Evolutionary conservation across 2,888 invertebrate species (phyloP), one percentile per base, ranked within the genome.

Genomic region (Dorcus parallelipipedus): DNA sequence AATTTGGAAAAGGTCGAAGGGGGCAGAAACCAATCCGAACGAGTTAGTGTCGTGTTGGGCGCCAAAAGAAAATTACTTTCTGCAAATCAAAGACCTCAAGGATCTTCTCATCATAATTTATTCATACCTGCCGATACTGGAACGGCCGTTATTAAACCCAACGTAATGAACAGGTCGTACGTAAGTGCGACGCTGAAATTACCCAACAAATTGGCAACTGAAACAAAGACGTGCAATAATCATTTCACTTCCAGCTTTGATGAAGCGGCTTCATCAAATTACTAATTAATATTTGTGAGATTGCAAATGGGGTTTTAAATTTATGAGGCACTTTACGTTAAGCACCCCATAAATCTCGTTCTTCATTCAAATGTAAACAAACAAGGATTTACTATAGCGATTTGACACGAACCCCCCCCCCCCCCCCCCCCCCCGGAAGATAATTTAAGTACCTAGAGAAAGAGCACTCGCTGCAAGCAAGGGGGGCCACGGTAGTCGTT

Each of bases 101-200:
- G 14, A 3, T 20, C 3, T 20, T 45, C 3, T 45, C 23, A 6
- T 10, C 14, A 49, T 49, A 3, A 14, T 17, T 49, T 33, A 26
- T 33, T 50, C 78, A 81, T 82, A 96, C 96, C 94, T 79, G 95
- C 95, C 61, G 95, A 96, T 56, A 95, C 90, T 52, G 96, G 96
- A 67, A 97, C 94, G 59, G 96, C 93, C 53, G 95, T 91, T 68
- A 97, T 93, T 69, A 97, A 86, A 67, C 96, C 95, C 69, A 97
- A 84, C 10, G 95, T 96, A 62, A 97, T 93, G 80, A 97, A 96
- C 73, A 96, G 85, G 76, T 95, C 95, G 80, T 95, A 95, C 6
- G 97, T 95, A 66, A 95, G 84, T 61, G 93, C 90, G 69, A 95
- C 90, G 69, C 96, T 95, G 78, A 97, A 97, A 81, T 96, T 96